Base-by-base conservation (phyloP, 2,888 invertebrate genomes). In the Machimus atricapillus region DNA sequence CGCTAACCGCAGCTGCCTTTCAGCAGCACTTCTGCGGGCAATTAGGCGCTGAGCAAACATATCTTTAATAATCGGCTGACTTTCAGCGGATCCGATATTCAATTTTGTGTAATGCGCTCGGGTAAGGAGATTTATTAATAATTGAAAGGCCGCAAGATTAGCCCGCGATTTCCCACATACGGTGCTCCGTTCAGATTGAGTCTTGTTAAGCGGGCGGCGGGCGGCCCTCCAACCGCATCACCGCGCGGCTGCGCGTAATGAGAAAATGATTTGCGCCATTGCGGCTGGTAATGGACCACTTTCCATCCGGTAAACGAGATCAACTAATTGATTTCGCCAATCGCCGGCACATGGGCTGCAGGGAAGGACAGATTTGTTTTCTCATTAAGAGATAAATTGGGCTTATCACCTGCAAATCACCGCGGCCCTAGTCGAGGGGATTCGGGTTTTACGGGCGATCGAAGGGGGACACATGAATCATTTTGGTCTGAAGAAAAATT, bases 261-360 rank as follows among this genome's bases (percentile, higher is more conserved):
- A 85, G 85, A 85, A 85, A 85, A 85, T 85, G 85, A 85, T 85
- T 85, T 85, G 85, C 74, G 58, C 85, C 31, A 85, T 74, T 85
- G 85, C 85, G 58, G 7, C 85, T 14, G 43, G 74, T 46, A 74
- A 85, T 85, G 85, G 52, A 85, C 58, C 46, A 74, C 74, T 74
- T 85, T 74, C 74, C 52, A 85, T 43, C 43, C 46, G 74, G 27
- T 0, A 27, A 74, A 74, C 23, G 74, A 74, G 85, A 85, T 85
- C 85, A 31, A 66, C 43, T 85, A 85, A 85, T 85, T 74, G 74
- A 85, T 85, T 73, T 27, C 9, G 74, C 85, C 19, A 85, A 85
- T 6, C 73, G n/a, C 9, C 66, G 1, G 12, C 8, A 66, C 19
- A 85, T 74, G 74, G 46, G 27, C 73, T 74, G 43, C n/a, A n/a